These are phyloP conservation scores for Phyllotis vaccarum DNA, from an alignment of 2,797 vertebrate species.

Conservation along the genomic window DNA sequence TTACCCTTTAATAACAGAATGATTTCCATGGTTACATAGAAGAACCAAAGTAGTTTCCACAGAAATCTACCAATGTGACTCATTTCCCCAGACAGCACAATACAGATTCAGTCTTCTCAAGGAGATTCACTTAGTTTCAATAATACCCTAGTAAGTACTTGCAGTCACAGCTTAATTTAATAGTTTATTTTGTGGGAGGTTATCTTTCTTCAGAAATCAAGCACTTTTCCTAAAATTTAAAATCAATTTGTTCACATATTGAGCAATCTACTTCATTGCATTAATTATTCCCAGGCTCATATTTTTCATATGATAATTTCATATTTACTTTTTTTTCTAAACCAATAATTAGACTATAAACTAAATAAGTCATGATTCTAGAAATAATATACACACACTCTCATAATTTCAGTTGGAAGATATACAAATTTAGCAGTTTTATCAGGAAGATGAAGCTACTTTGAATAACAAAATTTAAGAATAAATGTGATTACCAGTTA, in stretches of 20 bases:
- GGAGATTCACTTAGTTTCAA: neutral
- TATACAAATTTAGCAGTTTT: constrained; percentile 52
- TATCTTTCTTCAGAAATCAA: constrained; percentile 69
- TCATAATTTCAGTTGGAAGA: constrained; percentile 72
- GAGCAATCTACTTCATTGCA: constrained; percentile 76
- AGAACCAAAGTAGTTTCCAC: neutral
- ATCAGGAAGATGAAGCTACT: constrained; percentile 66
- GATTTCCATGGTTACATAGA: neutral
- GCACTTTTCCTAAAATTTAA: constrained; percentile 37
- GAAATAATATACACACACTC: constrained; percentile 71
- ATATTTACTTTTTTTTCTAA: constrained; percentile 83
- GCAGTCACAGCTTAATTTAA: constrained; percentile 43
- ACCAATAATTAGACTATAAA: constrained; percentile 78
- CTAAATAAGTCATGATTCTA: constrained; percentile 72
- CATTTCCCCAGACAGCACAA: no score
- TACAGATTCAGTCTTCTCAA: neutral
- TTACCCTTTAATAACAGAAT: neutral
- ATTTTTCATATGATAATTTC: constrained; percentile 81
- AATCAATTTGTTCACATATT: constrained; percentile 56
- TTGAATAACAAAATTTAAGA: constrained; percentile 81
- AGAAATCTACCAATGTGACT: neutral
- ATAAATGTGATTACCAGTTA: constrained; percentile 56
- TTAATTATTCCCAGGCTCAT: constrained; percentile 79
- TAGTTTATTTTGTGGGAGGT: constrained; percentile 6
- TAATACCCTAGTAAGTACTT: neutral